Conservation (phyloP, 2,888 invertebrate species). For the Lithophane leautieri region DNA sequence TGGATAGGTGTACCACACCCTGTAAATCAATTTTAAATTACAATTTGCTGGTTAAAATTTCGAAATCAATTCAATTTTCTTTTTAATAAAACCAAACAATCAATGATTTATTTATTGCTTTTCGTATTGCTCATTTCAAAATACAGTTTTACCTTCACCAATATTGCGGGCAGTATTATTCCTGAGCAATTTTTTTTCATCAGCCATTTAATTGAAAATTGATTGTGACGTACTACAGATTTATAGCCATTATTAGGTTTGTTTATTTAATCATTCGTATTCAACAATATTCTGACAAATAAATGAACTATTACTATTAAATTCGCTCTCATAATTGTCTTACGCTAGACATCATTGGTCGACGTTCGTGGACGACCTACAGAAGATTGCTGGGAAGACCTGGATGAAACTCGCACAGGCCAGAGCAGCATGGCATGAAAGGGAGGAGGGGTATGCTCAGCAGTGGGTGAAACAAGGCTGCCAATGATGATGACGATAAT, state of each 20-base stretch:
- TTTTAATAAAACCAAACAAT: constrained; percentile 37
- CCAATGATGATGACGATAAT: background rate
- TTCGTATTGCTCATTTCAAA: constrained; percentile 36
- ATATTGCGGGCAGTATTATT: constrained; percentile 19
- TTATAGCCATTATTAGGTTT: background rate
- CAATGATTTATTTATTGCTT: constrained; percentile 45
- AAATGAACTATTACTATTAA: background rate
- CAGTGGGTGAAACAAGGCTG: no score
- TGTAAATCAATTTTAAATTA: constrained; percentile 9
- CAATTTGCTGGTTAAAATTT: background rate
- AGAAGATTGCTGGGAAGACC: background rate
- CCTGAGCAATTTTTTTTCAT: constrained; percentile 37
- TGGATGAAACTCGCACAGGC: background rate
- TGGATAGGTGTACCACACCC: background rate
- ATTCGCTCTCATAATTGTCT: background rate
- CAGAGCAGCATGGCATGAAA: background rate
- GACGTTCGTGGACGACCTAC: background rate
- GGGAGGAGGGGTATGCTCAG: no score
- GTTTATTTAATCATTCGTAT: background rate
- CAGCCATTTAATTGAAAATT: constrained; percentile 48
- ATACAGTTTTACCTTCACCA: constrained; percentile 31
- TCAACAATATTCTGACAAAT: background rate
- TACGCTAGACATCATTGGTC: background rate
- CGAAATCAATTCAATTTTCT: constrained; percentile 17
- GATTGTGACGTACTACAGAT: constrained; percentile 11